These are phyloP conservation scores for Zalophus californianus DNA, from an alignment of 2,797 vertebrate species.

Conservation along the genomic window DNA sequence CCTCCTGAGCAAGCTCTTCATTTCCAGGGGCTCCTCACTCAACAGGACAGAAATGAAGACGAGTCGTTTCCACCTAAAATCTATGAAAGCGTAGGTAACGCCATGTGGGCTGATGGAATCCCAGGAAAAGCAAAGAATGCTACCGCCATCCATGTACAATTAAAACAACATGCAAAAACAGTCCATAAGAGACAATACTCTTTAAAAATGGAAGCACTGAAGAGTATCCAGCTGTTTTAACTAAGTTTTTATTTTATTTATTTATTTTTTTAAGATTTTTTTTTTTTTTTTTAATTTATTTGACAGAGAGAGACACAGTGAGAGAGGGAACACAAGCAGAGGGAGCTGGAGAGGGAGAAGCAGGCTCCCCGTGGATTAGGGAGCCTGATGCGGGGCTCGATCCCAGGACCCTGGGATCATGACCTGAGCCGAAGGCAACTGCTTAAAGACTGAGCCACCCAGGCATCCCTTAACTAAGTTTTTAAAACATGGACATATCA, in stretches of 20 bases:
- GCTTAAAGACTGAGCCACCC: too few relatives aligned
- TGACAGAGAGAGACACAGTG: too few relatives aligned
- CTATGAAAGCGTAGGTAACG: background rate
- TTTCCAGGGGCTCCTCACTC: background rate
- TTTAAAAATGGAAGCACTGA: background rate
- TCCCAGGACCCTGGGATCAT: too few relatives aligned
- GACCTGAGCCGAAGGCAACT: too few relatives aligned
- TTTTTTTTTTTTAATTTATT: too few relatives aligned
- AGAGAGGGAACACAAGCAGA: too few relatives aligned
- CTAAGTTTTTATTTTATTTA: background rate
- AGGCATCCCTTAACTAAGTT: background rate
- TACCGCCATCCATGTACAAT: background rate
- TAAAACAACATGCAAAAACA: background rate
- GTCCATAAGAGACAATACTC: background rate
- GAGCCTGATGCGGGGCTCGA: too few relatives aligned
- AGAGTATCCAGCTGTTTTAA: background rate
- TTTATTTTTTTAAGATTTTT: too few relatives aligned
- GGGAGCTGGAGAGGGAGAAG: too few relatives aligned
- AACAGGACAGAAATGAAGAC: background rate
- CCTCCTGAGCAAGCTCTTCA: background rate
- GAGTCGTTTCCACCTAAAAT: background rate
- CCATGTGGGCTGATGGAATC: background rate
- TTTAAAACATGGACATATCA: background rate
- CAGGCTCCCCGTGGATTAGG: too few relatives aligned
- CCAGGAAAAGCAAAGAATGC: background rate